Evolutionary conservation across 1,140 invertebrate species (phyloP), one percentile per base, ranked within the genome.

Genomic region (Lasaia peninsularis): DNA sequence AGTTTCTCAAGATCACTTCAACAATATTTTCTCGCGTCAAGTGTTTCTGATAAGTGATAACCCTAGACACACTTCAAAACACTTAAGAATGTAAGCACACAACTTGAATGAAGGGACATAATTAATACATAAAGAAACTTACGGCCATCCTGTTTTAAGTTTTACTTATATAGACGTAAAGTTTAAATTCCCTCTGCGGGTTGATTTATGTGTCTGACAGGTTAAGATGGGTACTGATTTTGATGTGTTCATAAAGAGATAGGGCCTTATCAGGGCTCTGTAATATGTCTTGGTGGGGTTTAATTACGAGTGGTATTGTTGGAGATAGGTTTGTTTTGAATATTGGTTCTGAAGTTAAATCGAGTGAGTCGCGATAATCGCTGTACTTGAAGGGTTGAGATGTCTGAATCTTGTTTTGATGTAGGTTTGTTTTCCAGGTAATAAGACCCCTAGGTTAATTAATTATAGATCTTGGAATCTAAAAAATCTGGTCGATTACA

Each of bases 201-300:
- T 2, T 14, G 10, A 31, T 3, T 10, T 11, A 40, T 56, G 53
- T 31, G 9, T 66, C 62, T 71, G 76, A 71, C 76, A 77, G 74
- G 70, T 75, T 58, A 71, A 71, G 60, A 70, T 68, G 65, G 65
- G 65, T 68, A 63, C 73, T 79, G 76, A 60, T 62, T 69, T 73
- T 77, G 76, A 79, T 79, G 65, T 67, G 66, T 75, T 67, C 66
- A 77, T 79, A 71, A 71, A 78, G 71, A 71, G 68, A 70, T 65
- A 58, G 57, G 63, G 72, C 58, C 62, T 56, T 76, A 75, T 75
- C 70, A 32, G 62, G 64, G 67, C 62, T 67, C 60, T 52, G 12
- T 64, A 73, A 60, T 65, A 71, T 67, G 63, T 59, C 62, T 68
- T 56, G 52, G 20, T 54, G 60, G 64, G 60, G 58, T 69, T 28